Evolutionary conservation across 2,113 vertebrate genomes (phyloP).

Genomic region (Cygnus atratus): DNA sequence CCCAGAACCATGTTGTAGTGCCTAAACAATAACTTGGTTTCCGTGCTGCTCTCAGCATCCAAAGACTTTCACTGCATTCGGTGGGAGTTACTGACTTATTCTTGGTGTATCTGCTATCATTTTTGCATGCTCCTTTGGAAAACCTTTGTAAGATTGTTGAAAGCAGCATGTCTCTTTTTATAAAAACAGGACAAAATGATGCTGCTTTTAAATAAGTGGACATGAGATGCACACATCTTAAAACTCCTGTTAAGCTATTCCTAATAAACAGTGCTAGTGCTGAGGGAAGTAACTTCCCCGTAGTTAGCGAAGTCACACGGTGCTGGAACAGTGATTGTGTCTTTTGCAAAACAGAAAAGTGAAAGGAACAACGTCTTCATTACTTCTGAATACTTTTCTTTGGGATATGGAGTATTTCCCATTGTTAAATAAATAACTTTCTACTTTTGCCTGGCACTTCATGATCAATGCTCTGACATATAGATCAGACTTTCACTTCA

Average conservation of each 20-base stretch:
- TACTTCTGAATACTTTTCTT: neutral
- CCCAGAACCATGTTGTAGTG: neutral
- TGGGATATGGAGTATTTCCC: neutral
- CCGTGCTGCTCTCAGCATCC: neutral
- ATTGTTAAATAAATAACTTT: neutral
- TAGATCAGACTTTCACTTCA: neutral
- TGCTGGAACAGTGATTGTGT: neutral
- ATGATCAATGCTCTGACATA: neutral
- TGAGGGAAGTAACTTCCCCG: neutral
- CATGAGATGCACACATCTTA: neutral
- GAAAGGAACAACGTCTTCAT: neutral
- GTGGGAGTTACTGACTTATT: neutral
- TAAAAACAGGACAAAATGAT: neutral
- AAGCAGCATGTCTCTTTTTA: neutral
- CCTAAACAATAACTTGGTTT: neutral
- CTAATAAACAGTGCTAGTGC: neutral
- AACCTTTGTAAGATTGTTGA: neutral
- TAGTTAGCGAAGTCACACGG: neutral
- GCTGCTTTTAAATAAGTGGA: neutral
- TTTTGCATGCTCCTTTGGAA: neutral
- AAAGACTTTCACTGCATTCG: neutral
- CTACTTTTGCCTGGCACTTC: neutral
- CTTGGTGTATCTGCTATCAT: neutral
- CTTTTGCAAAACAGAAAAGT: neutral
- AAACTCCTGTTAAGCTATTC: accelerated